Base-by-base conservation (phyloP, 2,888 invertebrate genomes). In the Drosophila meridionalis region DNA sequence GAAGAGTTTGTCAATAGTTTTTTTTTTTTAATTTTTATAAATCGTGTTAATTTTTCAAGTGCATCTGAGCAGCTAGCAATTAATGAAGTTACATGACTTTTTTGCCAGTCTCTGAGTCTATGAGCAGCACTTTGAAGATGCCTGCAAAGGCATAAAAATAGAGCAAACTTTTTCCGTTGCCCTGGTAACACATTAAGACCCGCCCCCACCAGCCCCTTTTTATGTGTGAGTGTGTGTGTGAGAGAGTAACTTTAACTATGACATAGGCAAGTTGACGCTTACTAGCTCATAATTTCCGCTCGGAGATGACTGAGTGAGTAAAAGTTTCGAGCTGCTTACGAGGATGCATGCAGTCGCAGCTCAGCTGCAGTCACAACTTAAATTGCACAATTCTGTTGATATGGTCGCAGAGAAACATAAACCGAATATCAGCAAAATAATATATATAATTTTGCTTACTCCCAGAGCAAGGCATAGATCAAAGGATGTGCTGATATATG, bases 271-370 rank as follows among this genome's bases (percentile, higher is more conserved):
- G 59, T 60, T 60, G 59, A 47, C 64, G 28, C 61, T 64, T 30
- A 53, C 52, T 42, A 20, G 53, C 34, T 66, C 47, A 80, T 76
- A 76, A 80, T 83, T 86, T 81, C 69, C 87, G 63, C 26, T 40
- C 43, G 47, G 53, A 71, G 58, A 69, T 65, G 64, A 55, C 38
- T n/a, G 14, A 38, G 56, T 32, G 14, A 38, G 56, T 32, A 14
- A 40, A 65, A 62, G 57, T 65, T 53, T 34, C 2, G 53, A 57
- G 36, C 47, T 2, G 12, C 43, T 43, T n/a, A 6, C 4, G 11
- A 6, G 4, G 20, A 42, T 28, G 34, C 26, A 45, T 43, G n/a
- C 20, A 40, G 14, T 9, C 9, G 3, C 8, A 36, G 42, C 28
- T n/a, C 20, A 9, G 45, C 20, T 55, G 47, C 32, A 48, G n/a